These are phyloP conservation scores for Drosophila paulistorum DNA, from an alignment of 1,140 invertebrate genomes.

Conservation along the genomic window DNA sequence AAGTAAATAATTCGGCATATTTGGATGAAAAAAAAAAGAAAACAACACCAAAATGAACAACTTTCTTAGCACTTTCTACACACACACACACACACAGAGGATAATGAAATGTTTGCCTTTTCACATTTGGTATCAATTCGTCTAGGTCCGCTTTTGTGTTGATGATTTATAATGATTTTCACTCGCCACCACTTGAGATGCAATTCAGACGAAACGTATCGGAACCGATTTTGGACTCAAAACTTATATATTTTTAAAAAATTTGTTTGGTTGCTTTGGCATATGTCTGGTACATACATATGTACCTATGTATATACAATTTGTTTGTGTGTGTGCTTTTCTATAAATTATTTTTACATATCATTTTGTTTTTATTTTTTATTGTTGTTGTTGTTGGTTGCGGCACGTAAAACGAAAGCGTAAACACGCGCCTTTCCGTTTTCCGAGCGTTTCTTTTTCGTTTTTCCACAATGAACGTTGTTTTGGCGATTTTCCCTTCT, in stretches of 20 bases:
- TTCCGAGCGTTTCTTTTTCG: not conserved
- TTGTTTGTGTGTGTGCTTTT: conserved; percentile 5
- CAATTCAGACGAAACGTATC: conserved; percentile 49
- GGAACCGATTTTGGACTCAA: conserved; percentile 45
- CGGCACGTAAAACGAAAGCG: conserved; percentile 33
- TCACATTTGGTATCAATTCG: not conserved
- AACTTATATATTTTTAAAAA: too few relatives aligned
- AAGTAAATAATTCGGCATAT: conserved; percentile 69
- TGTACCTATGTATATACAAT: not conserved
- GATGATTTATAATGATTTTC: conserved; percentile 57
- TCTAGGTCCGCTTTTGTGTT: conserved; percentile 16
- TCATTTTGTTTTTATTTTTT: conserved; percentile 18
- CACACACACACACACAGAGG: not conserved
- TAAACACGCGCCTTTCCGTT: conserved; percentile 56
- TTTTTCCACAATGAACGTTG: conserved; percentile 5
- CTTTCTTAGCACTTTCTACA: conserved; percentile 2
- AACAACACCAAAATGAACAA: conserved; percentile 3
- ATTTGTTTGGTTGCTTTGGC: not conserved
- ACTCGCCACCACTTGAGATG: conserved; percentile 36
- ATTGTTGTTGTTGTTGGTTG: too few relatives aligned
- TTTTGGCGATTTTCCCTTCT: conserved; percentile 9
- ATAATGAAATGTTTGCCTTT: conserved; percentile 38
- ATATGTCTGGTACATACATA: conserved; percentile 1
- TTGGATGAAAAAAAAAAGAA: conserved; percentile 11
- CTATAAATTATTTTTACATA: conserved; percentile 62